These are phyloP conservation scores for Polydrusus cervinus DNA, from an alignment of 2,888 invertebrate genomes.

Conservation along the genomic window DNA sequence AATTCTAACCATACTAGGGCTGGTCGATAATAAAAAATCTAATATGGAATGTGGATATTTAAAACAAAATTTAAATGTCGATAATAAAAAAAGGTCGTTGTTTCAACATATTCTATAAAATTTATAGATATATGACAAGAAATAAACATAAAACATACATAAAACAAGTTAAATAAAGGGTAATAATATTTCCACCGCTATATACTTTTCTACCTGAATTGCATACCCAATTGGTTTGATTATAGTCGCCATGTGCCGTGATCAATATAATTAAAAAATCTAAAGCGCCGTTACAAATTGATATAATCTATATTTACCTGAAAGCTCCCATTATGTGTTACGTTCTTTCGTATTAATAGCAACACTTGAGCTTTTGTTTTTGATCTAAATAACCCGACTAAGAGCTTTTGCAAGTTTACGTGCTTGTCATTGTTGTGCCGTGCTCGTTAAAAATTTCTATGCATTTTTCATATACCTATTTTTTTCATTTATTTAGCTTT, in stretches of 20 bases:
- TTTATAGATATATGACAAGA: not conserved
- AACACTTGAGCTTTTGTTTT: constrained; percentile 39
- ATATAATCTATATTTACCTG: constrained; percentile 37
- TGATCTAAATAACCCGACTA: constrained; percentile 8
- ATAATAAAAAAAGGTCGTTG: no score
- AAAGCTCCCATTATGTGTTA: constrained; percentile 36
- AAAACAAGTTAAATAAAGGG: not conserved
- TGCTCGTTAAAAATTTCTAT: constrained; percentile 46
- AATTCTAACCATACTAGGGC: no score
- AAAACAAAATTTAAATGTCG: no score
- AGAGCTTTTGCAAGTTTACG: constrained; percentile 37
- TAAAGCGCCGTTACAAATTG: constrained; percentile 33
- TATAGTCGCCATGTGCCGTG: constrained; percentile 23
- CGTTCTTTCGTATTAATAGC: constrained; percentile 24
- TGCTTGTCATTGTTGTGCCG: constrained; percentile 48
- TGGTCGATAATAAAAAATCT: no score
- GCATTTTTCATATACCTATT: constrained; percentile 28
- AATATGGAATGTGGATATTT: no score
- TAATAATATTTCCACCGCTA: constrained; percentile 7
- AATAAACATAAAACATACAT: not conserved
- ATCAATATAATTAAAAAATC: constrained; percentile 36
- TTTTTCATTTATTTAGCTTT: constrained; percentile 43
- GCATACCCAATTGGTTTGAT: not conserved
- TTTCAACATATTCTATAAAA: no score
- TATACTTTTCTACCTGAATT: constrained; percentile 7